Percentiles rank a stretch among this genome's conserved stretches.
phyloP scores from a whole-genome alignment of 2,797 vertebrate species.

The Siniperca undulata region DNA sequence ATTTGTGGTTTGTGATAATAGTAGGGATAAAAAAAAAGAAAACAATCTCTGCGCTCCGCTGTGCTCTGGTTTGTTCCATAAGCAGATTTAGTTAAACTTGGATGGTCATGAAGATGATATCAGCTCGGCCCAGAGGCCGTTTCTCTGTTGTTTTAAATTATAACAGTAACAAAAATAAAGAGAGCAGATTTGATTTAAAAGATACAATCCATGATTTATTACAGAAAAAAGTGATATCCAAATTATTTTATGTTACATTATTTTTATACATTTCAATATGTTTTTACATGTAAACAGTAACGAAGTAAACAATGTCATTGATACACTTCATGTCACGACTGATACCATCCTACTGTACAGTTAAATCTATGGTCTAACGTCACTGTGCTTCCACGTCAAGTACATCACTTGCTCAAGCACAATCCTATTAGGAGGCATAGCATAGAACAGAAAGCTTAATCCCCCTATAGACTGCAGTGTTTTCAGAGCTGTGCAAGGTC shows the following conservation, averaged over 20 bases:
- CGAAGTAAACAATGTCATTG: constrained; percentile 87
- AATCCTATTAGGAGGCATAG: constrained; percentile 65
- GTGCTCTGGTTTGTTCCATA: constrained; percentile 48
- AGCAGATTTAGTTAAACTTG: constrained; percentile 54
- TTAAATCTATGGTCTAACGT: constrained; percentile 73
- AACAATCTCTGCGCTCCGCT: constrained; percentile 22
- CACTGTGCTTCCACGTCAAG: constrained; percentile 67
- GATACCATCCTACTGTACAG: constrained; percentile 68
- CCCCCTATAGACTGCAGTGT: constrained; percentile 54
- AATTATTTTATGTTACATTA: constrained; percentile 84
- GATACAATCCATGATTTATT: constrained; percentile 88
- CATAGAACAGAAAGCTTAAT: constrained; percentile 57
- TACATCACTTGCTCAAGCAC: constrained; percentile 62
- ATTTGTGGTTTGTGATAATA: constrained; percentile 66
- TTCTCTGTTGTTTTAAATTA: constrained; percentile 7
- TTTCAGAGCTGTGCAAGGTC: constrained; percentile 77
- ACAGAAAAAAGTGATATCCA: constrained; percentile 90
- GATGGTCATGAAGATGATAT: constrained; percentile 26
- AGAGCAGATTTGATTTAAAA: constrained; percentile 74
- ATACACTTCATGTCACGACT: constrained; percentile 78
- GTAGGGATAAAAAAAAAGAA: constrained; percentile 26
- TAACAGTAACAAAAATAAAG: constrained; percentile 41
- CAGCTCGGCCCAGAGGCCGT: constrained; percentile 6
- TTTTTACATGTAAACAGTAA: constrained; percentile 89
- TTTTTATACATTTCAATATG: constrained; percentile 79